phyloP scores from a whole-genome alignment of 2,888 invertebrate species.

The Drosophila cognata region DNA sequence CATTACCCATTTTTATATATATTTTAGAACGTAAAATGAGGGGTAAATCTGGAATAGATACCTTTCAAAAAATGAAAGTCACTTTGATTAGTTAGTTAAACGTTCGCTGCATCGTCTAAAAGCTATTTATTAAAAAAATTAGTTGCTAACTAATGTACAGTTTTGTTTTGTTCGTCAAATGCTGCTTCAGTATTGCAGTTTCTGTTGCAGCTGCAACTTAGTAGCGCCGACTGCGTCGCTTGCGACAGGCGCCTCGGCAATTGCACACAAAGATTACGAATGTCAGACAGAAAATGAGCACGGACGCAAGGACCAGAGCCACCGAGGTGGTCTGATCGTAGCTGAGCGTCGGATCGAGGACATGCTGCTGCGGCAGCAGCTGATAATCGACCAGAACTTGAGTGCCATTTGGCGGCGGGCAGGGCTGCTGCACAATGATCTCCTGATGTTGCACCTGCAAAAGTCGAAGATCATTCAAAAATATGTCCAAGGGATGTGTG shows the following conservation, averaged over 20 bases:
- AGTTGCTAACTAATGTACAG: slow-evolving; percentile 74
- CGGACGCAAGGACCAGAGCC: slow-evolving; percentile 88
- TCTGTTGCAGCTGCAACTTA: slow-evolving; percentile 28
- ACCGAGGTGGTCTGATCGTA: slow-evolving; percentile 87
- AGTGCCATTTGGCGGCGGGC: slow-evolving; percentile 92
- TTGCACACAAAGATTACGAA: slow-evolving; percentile 88
- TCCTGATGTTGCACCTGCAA: slow-evolving; percentile 92
- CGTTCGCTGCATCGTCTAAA: slow-evolving; percentile 63
- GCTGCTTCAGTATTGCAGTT: slow-evolving; percentile 3
- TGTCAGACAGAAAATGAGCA: slow-evolving; percentile 87
- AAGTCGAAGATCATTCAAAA: fast-evolving
- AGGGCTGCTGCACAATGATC: slow-evolving; percentile 93
- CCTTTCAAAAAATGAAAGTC: slow-evolving; percentile 29
- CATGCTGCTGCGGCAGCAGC: slow-evolving; percentile 86
- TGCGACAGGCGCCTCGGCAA: slow-evolving; percentile 83
- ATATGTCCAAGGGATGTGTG: not conserved
- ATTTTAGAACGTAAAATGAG: not conserved
- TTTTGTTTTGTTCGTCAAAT: slow-evolving; percentile 23
- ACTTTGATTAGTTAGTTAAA: slow-evolving; percentile 70
- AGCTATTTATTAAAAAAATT: slow-evolving; percentile 70
- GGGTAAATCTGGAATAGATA: not conserved
- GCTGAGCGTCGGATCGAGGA: slow-evolving; percentile 86
- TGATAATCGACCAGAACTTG: slow-evolving; percentile 87
- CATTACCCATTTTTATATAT: not conserved
- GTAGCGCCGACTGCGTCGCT: slow-evolving; percentile 63